A percentile compares a stretch with the other conserved stretches of the same genome.
These are phyloP conservation scores for Spilogale gracilis DNA, from an alignment of 2,113 vertebrate species.

Conservation along the genomic window DNA sequence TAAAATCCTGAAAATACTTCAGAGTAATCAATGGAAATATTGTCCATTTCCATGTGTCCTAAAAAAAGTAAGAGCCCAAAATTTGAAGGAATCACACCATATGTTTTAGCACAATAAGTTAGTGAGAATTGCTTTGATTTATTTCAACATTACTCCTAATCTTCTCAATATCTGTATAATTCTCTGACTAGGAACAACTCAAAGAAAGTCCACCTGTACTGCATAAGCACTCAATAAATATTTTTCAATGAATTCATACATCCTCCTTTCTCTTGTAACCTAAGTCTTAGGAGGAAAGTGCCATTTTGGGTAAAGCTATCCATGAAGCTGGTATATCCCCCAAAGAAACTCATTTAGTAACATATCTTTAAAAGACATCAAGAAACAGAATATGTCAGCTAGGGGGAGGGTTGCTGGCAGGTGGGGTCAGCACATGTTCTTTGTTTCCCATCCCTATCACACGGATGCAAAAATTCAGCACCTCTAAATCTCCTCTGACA, in stretches of 20 bases:
- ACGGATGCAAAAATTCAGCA: neutral
- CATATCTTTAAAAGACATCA: neutral
- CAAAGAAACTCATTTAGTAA: neutral
- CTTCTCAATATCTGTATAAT: neutral
- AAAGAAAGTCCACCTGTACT: neutral
- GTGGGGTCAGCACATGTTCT: rapidly evolving
- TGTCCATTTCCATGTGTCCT: neutral
- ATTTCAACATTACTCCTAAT: neutral
- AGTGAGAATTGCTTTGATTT: neutral
- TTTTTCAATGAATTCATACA: neutral
- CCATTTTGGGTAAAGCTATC: neutral
- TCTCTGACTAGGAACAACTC: neutral
- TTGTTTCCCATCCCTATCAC: neutral
- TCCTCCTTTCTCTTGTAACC: neutral
- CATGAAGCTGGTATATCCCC: neutral
- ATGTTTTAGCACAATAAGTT: neutral
- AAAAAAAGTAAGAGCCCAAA: neutral
- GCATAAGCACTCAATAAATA: neutral
- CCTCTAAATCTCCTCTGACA: neutral
- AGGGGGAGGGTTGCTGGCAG: neutral
- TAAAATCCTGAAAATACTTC: neutral
- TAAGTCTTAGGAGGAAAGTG: neutral
- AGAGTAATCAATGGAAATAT: neutral
- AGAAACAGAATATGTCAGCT: neutral
- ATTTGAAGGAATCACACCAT: neutral